phyloP scores from a whole-genome alignment of 2,888 invertebrate genomes.

The Luperina nickerlii region DNA sequence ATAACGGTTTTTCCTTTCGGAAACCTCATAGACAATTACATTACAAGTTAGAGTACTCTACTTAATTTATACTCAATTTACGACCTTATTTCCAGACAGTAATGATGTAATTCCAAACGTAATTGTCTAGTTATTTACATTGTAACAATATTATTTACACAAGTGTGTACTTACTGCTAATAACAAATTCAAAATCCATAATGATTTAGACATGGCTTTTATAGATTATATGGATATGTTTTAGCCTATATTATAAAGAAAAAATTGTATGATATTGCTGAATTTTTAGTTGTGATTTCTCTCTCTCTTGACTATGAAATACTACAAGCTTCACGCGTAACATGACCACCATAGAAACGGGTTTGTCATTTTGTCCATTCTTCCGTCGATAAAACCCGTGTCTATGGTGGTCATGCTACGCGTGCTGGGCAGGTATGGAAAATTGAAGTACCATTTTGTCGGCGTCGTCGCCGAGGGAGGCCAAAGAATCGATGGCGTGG shows the following conservation, averaged over 20 bases:
- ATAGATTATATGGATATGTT: slow-evolving; percentile 17
- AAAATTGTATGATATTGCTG: slow-evolving; percentile 11
- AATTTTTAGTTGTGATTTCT: neutral
- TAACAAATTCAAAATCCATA: slow-evolving; percentile 69
- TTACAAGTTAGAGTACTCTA: slow-evolving; percentile 13
- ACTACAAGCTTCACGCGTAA: neutral
- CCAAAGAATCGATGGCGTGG: neutral
- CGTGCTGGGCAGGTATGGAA: neutral
- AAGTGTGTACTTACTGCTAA: slow-evolving; percentile 62
- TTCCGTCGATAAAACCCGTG: no score
- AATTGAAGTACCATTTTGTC: neutral
- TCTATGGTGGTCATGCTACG: neutral
- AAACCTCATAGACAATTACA: slow-evolving; percentile 15
- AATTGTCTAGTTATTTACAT: slow-evolving; percentile 31
- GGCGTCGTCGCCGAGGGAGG: neutral
- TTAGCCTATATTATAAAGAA: slow-evolving; percentile 21
- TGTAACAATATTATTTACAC: slow-evolving; percentile 63
- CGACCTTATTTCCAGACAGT: neutral
- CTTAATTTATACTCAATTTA: slow-evolving; percentile 8
- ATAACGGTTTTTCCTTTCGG: slow-evolving; percentile 4
- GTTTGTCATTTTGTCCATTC: neutral
- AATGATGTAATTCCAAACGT: slow-evolving; percentile 22
- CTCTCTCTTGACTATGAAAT: neutral
- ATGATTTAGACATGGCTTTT: slow-evolving; percentile 63
- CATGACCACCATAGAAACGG: neutral